A percentile compares a stretch with the other conserved stretches of the same genome.
These are phyloP conservation scores for Sarcoramphus papa DNA, from an alignment of 2,797 vertebrate species.

Conservation along the genomic window DNA sequence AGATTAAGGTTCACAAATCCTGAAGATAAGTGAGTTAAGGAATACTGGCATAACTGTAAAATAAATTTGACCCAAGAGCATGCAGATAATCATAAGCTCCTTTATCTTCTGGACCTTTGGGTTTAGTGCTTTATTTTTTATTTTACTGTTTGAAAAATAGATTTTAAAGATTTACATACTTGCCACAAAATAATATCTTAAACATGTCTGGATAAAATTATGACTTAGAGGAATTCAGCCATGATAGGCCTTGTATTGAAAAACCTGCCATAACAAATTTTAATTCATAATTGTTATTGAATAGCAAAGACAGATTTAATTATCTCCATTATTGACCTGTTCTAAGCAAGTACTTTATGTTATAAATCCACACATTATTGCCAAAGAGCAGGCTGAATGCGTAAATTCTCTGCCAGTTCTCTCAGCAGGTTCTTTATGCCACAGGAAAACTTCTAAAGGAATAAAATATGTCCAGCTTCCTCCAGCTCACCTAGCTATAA, in stretches of 20 bases:
- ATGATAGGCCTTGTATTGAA: constrained; percentile 31
- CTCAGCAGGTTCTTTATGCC: background rate
- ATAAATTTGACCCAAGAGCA: background rate
- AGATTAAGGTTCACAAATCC: constrained; percentile 21
- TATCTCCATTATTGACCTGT: constrained; percentile 41
- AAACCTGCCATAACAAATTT: constrained; percentile 52
- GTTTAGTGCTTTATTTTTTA: constrained; percentile 10
- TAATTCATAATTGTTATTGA: constrained; percentile 66
- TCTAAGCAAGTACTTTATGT: constrained; percentile 13
- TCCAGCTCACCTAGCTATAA: background rate
- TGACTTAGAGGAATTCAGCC: constrained; percentile 28
- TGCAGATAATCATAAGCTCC: constrained; percentile 1
- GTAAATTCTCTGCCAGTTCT: constrained; percentile 19
- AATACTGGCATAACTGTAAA: constrained; percentile 2
- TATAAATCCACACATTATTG: constrained; percentile 41
- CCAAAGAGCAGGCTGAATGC: constrained; percentile 16
- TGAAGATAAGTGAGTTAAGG: constrained; percentile 12
- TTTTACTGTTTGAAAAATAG: constrained; percentile 47
- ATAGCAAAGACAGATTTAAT: constrained; percentile 53
- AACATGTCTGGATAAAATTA: constrained; percentile 52
- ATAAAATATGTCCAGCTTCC: constrained; percentile 23
- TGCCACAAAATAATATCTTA: constrained; percentile 35
- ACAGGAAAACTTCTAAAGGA: constrained; percentile 10
- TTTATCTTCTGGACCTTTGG: constrained; percentile 14
- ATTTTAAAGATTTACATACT: constrained; percentile 46